These are phyloP conservation scores for Drymonia ruficornis DNA, from an alignment of 2,888 invertebrate species.

Conservation along the genomic window DNA sequence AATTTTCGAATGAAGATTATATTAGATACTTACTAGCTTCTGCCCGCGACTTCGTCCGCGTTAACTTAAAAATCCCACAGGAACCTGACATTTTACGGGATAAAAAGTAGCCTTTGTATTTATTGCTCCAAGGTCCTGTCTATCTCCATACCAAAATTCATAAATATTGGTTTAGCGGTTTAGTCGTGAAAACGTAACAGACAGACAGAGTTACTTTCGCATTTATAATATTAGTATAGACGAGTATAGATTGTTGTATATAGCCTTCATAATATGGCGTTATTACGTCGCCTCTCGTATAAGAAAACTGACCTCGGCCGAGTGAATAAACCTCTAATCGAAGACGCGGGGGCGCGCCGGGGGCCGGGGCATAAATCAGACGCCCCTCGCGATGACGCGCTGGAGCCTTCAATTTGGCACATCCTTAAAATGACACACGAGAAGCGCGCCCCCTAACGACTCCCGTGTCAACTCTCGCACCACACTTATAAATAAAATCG, in stretches of 20 bases:
- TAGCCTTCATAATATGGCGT: constrained; percentile 56
- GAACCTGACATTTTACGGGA: no score
- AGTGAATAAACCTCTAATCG: constrained; percentile 80
- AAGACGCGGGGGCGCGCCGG: constrained; percentile 61
- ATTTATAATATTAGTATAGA: no score
- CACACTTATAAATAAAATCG: constrained; percentile 57
- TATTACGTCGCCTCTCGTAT: constrained; percentile 58
- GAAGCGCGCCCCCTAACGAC: constrained; percentile 78
- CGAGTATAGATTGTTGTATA: no score
- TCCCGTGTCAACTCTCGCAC: constrained; percentile 65
- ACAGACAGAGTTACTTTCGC: no score
- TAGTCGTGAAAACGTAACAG: no score
- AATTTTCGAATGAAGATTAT: constrained; percentile 23
- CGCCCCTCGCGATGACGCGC: constrained; percentile 78
- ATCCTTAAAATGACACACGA: constrained; percentile 85
- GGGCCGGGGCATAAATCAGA: constrained; percentile 78
- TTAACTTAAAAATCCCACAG: no score
- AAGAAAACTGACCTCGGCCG: constrained; percentile 81
- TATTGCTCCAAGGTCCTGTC: no score
- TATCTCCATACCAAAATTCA: no score
- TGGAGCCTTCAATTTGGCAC: constrained; percentile 84
- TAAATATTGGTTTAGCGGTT: no score
- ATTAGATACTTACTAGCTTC: no score
- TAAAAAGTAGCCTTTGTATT: no score
- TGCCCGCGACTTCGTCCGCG: no score